phyloP scores from a whole-genome alignment of 2,113 vertebrate genomes.

The Pachyramphus minor region DNA sequence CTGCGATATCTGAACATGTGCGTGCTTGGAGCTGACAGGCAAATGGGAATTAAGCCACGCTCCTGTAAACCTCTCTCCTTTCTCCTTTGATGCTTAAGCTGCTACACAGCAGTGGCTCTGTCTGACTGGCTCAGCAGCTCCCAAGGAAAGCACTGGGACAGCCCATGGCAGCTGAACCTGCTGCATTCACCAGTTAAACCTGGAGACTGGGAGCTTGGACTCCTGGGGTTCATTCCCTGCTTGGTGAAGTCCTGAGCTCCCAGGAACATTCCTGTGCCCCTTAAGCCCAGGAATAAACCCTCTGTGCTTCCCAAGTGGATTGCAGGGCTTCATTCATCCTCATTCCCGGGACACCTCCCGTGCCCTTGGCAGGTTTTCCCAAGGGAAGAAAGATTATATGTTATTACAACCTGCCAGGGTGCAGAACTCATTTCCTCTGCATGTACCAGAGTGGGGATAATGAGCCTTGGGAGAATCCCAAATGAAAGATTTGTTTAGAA shows the following conservation, averaged over 20 bases:
- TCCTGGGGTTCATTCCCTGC: not conserved
- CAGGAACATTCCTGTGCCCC: not conserved
- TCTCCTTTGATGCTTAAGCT: not conserved
- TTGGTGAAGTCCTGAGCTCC: not conserved
- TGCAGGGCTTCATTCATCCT: not conserved
- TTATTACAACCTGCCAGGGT: not conserved
- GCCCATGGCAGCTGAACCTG: accelerated
- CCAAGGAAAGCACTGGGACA: not conserved
- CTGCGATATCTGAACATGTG: not conserved
- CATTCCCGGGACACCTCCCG: not conserved
- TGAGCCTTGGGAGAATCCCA: not conserved
- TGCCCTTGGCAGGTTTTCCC: not conserved
- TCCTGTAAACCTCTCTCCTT: not conserved
- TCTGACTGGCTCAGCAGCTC: not conserved
- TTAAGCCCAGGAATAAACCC: not conserved
- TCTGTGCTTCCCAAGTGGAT: not conserved
- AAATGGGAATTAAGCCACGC: not conserved
- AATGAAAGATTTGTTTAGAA: not conserved
- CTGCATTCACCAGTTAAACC: not conserved
- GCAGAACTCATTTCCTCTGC: not conserved
- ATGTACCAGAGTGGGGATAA: not conserved
- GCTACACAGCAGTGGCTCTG: not conserved
- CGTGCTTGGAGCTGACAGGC: not conserved
- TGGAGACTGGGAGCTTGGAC: accelerated
- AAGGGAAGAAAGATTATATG: not conserved